phyloP scores from a whole-genome alignment of 2,797 vertebrate genomes.

The Crenuchus spilurus region DNA sequence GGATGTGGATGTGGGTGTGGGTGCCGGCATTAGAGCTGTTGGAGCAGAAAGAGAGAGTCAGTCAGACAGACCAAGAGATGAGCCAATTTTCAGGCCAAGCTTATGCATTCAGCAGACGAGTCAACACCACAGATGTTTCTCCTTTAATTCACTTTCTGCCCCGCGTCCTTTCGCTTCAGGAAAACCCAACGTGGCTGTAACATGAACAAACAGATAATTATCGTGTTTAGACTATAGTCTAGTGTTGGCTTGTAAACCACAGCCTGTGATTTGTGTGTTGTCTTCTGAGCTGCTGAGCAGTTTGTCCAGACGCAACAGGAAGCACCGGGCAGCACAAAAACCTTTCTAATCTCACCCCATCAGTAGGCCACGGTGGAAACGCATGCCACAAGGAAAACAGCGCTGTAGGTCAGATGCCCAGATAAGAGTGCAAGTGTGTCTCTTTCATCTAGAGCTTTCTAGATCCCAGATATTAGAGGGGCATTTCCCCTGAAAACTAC shows the following conservation, averaged over 20 bases:
- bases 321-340: constrained; percentile 21
- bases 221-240: constrained; percentile 33
- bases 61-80: neutral
- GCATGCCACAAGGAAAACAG: constrained; percentile 34
- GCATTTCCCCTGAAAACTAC: neutral
- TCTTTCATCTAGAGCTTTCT: constrained; percentile 34
- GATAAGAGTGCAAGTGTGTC: constrained; percentile 35
- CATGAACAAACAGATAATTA: constrained; percentile 12
- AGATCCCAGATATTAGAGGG: constrained; percentile 32
- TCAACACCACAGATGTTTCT: neutral
- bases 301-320: constrained; percentile 50
- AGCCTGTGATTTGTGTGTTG: constrained; percentile 28
- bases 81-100: no score
- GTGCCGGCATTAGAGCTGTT: neutral
- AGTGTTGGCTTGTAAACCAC: constrained; percentile 13
- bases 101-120: no score
- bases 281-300: neutral
- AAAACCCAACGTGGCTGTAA: neutral
- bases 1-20: neutral
- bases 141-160: constrained; percentile 1
- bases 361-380: constrained; percentile 32
- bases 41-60: neutral
- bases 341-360: constrained; percentile 28
- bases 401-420: constrained; percentile 42
- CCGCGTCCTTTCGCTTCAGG: constrained; percentile 7